Percentiles rank a stretch among this genome's conserved stretches.
Evolutionary conservation across 1,140 invertebrate species (phyloP).

Genomic region (Drosophila ambigua): DNA sequence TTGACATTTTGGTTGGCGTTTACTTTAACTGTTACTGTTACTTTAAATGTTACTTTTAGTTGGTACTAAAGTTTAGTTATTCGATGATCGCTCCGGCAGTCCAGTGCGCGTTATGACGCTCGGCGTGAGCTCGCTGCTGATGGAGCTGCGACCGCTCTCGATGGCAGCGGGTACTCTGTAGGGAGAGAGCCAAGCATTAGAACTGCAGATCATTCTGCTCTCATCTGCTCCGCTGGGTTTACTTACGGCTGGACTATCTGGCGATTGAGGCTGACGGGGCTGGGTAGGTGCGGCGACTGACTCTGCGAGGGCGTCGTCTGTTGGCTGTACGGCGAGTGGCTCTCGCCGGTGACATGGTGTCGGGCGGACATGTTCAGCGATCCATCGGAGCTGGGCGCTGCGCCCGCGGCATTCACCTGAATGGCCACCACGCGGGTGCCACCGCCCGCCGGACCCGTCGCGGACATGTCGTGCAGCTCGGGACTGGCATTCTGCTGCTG

Average conservation of each 20-base stretch:
- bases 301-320: constrained; percentile 73
- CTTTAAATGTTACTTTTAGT: constrained; percentile 15
- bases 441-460: constrained; percentile 50
- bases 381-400: constrained; percentile 57
- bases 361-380: constrained; percentile 71
- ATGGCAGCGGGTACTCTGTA: constrained; percentile 73
- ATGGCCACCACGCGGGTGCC: constrained; percentile 53
- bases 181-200: neutral
- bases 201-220: neutral
- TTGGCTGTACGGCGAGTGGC: constrained; percentile 74
- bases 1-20: constrained; percentile 51
- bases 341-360: constrained; percentile 75
- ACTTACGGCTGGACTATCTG: constrained; percentile 84
- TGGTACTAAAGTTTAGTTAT: constrained; percentile 64
- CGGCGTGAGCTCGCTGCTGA: constrained; percentile 73
- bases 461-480: constrained; percentile 78
- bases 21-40: neutral
- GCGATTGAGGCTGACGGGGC: constrained; percentile 76
- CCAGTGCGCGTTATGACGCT: constrained; percentile 83
- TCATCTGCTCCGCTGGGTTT: too few relatives aligned
- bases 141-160: constrained; percentile 62
- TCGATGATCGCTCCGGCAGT: constrained; percentile 78
- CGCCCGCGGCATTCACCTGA: constrained; percentile 31
- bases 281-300: constrained; percentile 81
- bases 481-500: constrained; percentile 64